phyloP scores from a whole-genome alignment of 2,797 vertebrate genomes.

The Brachyrhaphis roseni region DNA sequence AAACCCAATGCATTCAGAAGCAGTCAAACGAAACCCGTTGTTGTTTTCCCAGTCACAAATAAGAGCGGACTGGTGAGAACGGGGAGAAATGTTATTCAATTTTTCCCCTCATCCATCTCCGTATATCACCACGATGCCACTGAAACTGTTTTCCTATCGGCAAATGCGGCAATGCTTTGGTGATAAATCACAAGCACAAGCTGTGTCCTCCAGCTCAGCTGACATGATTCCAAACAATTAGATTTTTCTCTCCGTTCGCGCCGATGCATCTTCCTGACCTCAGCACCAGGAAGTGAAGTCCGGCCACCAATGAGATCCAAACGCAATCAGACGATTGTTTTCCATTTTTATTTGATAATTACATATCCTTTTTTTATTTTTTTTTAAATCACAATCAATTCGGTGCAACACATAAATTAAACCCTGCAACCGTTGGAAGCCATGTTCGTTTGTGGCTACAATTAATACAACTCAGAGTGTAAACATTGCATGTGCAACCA shows the following conservation, averaged over 20 bases:
- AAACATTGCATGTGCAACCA: constrained; percentile 54
- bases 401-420: constrained; percentile 18
- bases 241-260: constrained; percentile 47
- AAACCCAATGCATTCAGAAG: constrained; percentile 11
- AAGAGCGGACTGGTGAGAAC: constrained; percentile 17
- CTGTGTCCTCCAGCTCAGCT: constrained; percentile 58
- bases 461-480: constrained; percentile 47
- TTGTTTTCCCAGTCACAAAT: constrained; percentile 37
- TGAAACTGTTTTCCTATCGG: constrained; percentile 79
- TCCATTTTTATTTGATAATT: not conserved
- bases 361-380: not conserved
- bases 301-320: constrained; percentile 12
- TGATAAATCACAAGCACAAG: constrained; percentile 78
- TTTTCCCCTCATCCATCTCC: constrained; percentile 77
- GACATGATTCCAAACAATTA: constrained; percentile 72
- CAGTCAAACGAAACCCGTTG: constrained; percentile 24
- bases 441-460: constrained; percentile 41
- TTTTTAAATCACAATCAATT: not conserved
- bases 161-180: constrained; percentile 70
- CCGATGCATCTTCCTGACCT: constrained; percentile 59
- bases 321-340: no score
- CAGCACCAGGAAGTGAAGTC: constrained; percentile 19
- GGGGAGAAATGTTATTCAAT: constrained; percentile 68
- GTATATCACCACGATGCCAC: constrained; percentile 63
- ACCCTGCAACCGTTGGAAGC: constrained; percentile 33